Evolutionary conservation across 2,113 vertebrate species (phyloP).

Genomic region (Hemiprocne comata): DNA sequence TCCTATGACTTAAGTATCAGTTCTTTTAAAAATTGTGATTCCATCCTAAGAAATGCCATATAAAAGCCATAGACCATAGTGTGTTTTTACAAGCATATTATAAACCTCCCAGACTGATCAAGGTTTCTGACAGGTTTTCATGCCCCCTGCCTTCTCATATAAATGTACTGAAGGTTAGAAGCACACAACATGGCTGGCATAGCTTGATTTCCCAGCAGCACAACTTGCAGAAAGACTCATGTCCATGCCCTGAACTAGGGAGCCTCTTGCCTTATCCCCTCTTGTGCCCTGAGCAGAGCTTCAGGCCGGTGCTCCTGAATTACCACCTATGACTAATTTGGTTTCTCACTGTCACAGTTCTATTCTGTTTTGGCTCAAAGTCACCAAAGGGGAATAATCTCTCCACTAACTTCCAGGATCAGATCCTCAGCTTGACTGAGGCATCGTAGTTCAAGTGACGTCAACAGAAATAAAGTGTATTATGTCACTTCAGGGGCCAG

Average conservation of each 20-base stretch:
- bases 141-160: not conserved
- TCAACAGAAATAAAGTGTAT: not conserved
- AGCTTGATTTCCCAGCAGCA: slow-evolving; percentile 8
- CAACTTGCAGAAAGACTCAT: not conserved
- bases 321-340: not conserved
- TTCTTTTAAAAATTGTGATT: not conserved
- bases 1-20: not conserved
- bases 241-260: not conserved
- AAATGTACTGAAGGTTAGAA: not conserved
- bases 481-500: not conserved
- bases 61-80: not conserved
- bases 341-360: not conserved
- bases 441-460: not conserved
- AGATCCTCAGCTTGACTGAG: not conserved
- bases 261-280: not conserved
- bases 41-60: not conserved
- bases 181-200: not conserved
- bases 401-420: not conserved
- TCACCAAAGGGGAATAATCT: not conserved
- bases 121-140: not conserved
- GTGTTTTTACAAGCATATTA: slow-evolving; percentile 27
- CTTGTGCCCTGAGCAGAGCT: not conserved
- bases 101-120: not conserved
- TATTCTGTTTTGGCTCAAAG: not conserved
- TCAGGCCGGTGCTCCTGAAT: not conserved